Evolutionary conservation across 2,797 vertebrate genomes (phyloP), one percentile per base, ranked within the genome.

Genomic region (Simalia tracyae): DNA sequence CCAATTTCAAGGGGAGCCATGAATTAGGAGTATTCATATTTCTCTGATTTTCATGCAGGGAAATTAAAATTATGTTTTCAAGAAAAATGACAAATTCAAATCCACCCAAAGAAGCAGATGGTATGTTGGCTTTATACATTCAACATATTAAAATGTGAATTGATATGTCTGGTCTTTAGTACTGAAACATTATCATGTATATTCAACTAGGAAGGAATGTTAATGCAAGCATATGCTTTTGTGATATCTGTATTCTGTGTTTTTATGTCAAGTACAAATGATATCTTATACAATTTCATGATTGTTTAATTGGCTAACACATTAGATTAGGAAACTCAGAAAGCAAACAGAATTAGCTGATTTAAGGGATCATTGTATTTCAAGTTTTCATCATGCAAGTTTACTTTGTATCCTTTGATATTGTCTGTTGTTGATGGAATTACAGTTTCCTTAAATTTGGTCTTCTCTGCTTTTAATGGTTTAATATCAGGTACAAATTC

Each of bases 201-300:
- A 15, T 50, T 88, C 63, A 88, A n/a, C 24, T 72, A 46, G 54
- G 56, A 26, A 76, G 12, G 54, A 42, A 26, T 28, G 57, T 42
- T 59, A 81, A 89, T 89, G 57, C 36, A 88, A 61, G 36, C 42
- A 59, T 76, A 76, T 81, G 42, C 61, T 76, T 89, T 89, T 89
- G 14, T 59, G 57, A 24, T 24, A 22, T 61, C 26, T 46, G 31
- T 28, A 17, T 36, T 59, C 22, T 59, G 31, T 15, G 6, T 46
- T 89, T 57, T 72, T 24, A 76, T 4, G 12, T 31, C 72, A 89
- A 81, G n/a, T 36, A 31, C 7, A 57, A 57, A 57, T 66, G 72
- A 76, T 89, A 28, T n/a, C 31, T 3, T 56, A 88, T 68, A 72
- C 10, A 36, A 89, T 68, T 22, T 22, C 50, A 68, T 31, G n/a